Percentiles rank a stretch among this genome's conserved stretches.
These are phyloP conservation scores for Eueides isabella DNA, from an alignment of 1,140 invertebrate genomes.

Conservation along the genomic window DNA sequence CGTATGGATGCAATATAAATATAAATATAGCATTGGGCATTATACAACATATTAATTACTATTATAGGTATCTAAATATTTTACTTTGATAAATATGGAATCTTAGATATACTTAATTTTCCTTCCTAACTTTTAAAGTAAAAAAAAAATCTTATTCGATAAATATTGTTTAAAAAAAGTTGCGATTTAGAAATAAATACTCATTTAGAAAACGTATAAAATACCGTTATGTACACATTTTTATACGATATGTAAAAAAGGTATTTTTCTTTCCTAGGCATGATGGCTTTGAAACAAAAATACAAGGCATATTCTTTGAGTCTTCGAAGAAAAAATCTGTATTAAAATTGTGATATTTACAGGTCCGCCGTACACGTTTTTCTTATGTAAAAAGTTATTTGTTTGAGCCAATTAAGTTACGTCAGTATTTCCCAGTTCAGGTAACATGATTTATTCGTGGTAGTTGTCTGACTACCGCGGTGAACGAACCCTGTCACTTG, in stretches of 20 bases:
- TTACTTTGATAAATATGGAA: not conserved
- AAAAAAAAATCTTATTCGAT: no score
- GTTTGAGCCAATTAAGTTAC: constrained; percentile 39
- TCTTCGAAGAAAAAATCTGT: not conserved
- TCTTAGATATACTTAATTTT: no score
- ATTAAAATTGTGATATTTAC: not conserved
- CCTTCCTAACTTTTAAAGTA: no score
- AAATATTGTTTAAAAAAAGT: no score
- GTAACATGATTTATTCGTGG: constrained; percentile 69
- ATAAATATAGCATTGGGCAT: no score
- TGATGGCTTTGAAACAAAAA: not conserved
- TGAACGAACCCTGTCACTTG: constrained; percentile 77
- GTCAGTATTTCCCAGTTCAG: constrained; percentile 46
- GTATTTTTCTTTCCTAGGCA: no score
- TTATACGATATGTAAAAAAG: no score
- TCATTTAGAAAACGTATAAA: no score
- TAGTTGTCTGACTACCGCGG: constrained; percentile 55
- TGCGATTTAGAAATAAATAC: no score
- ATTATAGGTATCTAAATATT: no score
- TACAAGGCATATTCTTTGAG: not conserved
- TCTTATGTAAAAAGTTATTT: constrained; percentile 27
- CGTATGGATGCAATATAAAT: constrained; percentile 4
- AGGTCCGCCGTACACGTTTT: not conserved
- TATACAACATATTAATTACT: no score
- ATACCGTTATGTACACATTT: no score